A percentile compares a stretch with the other conserved stretches of the same genome.
phyloP scores from a whole-genome alignment of 1,140 invertebrate genomes.

The Aphaenogaster ashmeadi region DNA sequence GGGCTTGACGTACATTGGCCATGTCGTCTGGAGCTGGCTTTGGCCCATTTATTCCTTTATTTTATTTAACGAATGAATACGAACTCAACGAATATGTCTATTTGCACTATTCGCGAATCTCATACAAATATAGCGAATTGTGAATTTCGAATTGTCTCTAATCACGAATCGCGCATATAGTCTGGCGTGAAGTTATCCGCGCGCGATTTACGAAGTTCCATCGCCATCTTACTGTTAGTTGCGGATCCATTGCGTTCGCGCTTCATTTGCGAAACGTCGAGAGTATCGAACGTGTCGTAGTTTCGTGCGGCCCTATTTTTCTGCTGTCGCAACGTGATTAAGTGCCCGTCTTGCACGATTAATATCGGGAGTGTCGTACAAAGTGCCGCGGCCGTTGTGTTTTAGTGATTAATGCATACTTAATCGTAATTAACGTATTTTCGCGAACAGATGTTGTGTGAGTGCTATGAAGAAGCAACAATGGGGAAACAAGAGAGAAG shows the following conservation, averaged over 20 bases:
- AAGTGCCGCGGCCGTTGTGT: neutral
- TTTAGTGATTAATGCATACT: neutral
- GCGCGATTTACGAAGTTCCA: neutral
- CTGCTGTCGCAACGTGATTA: conserved; percentile 4
- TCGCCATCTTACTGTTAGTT: neutral
- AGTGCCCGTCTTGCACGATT: neutral
- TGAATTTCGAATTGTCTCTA: too few relatives aligned
- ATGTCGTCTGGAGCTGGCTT: too few relatives aligned
- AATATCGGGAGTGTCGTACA: neutral
- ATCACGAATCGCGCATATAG: too few relatives aligned
- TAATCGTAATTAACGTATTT: conserved; percentile 32
- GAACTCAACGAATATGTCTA: too few relatives aligned
- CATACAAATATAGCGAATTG: too few relatives aligned
- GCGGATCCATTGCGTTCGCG: neutral
- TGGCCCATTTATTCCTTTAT: too few relatives aligned
- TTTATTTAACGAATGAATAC: too few relatives aligned
- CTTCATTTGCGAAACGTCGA: neutral
- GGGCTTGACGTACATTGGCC: too few relatives aligned
- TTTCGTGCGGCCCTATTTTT: neutral
- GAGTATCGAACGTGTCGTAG: neutral
- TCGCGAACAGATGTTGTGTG: conserved; percentile 7
- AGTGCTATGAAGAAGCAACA: neutral
- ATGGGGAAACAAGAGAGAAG: neutral
- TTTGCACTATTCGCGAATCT: too few relatives aligned
- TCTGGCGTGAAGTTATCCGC: neutral